Base-by-base conservation (phyloP, 2,888 invertebrate species). In the Gandaritis pyraliata region DNA sequence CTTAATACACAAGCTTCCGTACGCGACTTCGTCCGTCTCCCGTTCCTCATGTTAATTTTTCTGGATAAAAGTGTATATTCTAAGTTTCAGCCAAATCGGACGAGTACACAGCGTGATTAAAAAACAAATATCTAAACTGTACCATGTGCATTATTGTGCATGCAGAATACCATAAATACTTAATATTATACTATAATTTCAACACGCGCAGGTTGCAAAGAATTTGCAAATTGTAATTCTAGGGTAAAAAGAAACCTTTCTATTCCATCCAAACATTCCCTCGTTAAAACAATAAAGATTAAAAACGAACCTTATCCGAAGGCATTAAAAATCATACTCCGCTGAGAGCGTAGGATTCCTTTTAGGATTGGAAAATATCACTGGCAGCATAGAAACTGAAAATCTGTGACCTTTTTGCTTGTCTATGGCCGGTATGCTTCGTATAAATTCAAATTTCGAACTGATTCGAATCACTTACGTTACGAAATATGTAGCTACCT, bases 221-320 rank as follows among this genome's bases (percentile, higher is more conserved):
- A 59, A 56, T 16, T 50, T 18, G 33, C 33, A 33, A 33, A 33
- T 33, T 33, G 38, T 46, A 61, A 43, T 59, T 23, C 56, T 57
- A 38, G 61, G 61, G 15, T 18, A 68, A 64, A 64, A 48, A 59
- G 46, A 67, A 68, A 66, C 61, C 64, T n/a, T 66, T 15, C 36
- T 67, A 59, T 58, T 49, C 36, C n/a, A 51, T 6, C 18, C 50
- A 13, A 57, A 38, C 38, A 33, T 60, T 65, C 54, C 57, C 53
- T 51, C 18, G 15, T 33, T 33, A 45, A 41, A 53, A 16, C 61
- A 54, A 41, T 41, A 18, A 45, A 45, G 11, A 15, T 38, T 46
- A 49, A 15, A 46, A 38, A 55, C 61, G 49, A 59, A 62, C 56
- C 65, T 66, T 65, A 50, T 23, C 3, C 16, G 45, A 58, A 29